Evolutionary conservation across 2,888 invertebrate species (phyloP).

Genomic region (Tribolium freemani): DNA sequence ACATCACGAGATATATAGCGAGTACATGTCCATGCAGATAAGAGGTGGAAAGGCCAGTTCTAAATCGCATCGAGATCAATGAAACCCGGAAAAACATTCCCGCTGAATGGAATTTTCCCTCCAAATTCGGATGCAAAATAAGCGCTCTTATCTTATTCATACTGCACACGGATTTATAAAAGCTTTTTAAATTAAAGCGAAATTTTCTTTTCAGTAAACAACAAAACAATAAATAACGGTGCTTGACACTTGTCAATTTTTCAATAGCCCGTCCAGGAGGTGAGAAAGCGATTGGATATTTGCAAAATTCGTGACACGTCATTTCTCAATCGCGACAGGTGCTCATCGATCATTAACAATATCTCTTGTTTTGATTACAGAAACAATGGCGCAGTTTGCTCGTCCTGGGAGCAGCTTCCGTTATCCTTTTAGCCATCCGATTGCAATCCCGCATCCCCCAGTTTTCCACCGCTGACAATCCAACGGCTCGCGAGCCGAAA

Average conservation of each 20-base stretch:
- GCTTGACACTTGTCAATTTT: not conserved
- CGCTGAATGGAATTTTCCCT: not conserved
- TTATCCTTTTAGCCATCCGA: constrained; percentile 81
- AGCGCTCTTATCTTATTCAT: not conserved
- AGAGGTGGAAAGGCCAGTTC: constrained; percentile 17
- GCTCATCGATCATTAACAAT: constrained; percentile 37
- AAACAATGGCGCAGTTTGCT: constrained; percentile 80
- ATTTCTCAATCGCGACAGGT: not conserved
- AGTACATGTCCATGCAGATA: constrained; percentile 18
- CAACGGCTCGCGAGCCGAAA: constrained; percentile 89
- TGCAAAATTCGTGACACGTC: not conserved
- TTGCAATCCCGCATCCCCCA: constrained; percentile 84
- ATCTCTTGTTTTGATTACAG: constrained; percentile 70
- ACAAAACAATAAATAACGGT: not conserved
- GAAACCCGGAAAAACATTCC: constrained; percentile 1
- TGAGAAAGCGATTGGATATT: not conserved
- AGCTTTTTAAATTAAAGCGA: not conserved
- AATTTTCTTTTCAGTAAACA: not conserved
- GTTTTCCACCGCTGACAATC: constrained; percentile 96
- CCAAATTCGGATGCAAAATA: not conserved
- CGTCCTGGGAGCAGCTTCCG: constrained; percentile 77
- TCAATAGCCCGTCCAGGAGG: not conserved
- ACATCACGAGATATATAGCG: constrained; percentile 21
- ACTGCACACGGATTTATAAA: not conserved
- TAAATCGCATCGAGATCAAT: constrained; percentile 16